A percentile compares a stretch with the other conserved stretches of the same genome.
These are phyloP conservation scores for Osmerus mordax DNA, from an alignment of 2,113 vertebrate genomes.

Conservation along the genomic window DNA sequence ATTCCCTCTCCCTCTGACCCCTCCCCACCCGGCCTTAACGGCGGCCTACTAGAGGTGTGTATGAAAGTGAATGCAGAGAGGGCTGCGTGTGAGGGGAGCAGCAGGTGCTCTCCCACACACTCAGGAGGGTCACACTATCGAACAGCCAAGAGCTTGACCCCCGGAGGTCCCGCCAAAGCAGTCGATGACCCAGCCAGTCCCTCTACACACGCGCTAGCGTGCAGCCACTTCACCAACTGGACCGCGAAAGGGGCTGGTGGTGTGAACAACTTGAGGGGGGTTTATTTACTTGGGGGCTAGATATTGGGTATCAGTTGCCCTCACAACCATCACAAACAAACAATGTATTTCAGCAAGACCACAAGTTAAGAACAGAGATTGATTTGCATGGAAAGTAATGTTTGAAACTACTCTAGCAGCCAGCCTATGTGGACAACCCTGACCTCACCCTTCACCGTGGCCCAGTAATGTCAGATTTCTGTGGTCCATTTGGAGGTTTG, in stretches of 20 bases:
- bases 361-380: slow-evolving; percentile 34
- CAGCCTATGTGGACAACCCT: neutral
- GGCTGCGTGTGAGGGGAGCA: slow-evolving; percentile 1
- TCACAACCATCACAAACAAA: slow-evolving; percentile 48
- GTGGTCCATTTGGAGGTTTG: slow-evolving; percentile 8
- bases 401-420: neutral
- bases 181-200: neutral
- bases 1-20: neutral
- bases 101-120: neutral
- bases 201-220: neutral
- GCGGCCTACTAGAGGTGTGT: neutral
- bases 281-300: slow-evolving; percentile 28
- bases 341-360: slow-evolving; percentile 37
- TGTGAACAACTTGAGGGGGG: no score
- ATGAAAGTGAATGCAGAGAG: neutral
- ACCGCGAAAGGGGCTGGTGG: no score
- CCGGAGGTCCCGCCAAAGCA: neutral
- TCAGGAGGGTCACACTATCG: neutral
- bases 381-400: slow-evolving; percentile 20
- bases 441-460: slow-evolving; percentile 1
- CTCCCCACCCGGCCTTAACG: neutral
- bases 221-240: no score
- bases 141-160: neutral
- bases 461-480: slow-evolving; percentile 10
- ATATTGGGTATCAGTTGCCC: slow-evolving; percentile 45